Evolutionary conservation across 2,797 vertebrate genomes (phyloP).

Genomic region (Aulostomus chinensis): DNA sequence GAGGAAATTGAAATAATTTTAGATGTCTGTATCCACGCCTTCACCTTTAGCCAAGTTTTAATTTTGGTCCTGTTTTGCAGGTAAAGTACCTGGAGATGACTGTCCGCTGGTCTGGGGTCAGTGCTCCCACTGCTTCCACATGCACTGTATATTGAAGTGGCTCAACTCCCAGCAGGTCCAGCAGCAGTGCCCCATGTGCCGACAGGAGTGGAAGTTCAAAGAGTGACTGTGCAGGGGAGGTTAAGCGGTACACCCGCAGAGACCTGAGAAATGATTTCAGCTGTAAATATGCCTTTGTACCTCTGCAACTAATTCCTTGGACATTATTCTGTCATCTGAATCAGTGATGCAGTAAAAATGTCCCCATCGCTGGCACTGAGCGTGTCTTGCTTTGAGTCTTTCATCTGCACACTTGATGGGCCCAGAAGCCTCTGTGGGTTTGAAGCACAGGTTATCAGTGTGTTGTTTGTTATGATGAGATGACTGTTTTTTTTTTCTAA

Average conservation of each 20-base stretch:
- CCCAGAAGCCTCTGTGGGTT: too few relatives aligned
- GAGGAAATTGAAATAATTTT: too few relatives aligned
- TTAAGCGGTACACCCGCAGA: background rate
- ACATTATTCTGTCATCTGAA: too few relatives aligned
- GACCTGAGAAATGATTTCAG: slow-evolving; percentile 7
- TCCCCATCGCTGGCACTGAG: too few relatives aligned
- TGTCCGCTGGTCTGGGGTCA: slow-evolving; percentile 99
- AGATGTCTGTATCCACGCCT: too few relatives aligned
- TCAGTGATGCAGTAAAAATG: too few relatives aligned
- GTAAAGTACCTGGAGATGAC: slow-evolving; percentile 96
- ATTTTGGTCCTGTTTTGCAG: slow-evolving; percentile 65
- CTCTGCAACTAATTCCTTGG: too few relatives aligned
- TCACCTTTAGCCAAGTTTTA: background rate
- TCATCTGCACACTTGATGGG: too few relatives aligned
- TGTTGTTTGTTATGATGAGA: too few relatives aligned
- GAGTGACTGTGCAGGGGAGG: slow-evolving; percentile 77
- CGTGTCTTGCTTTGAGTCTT: too few relatives aligned
- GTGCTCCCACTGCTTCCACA: slow-evolving; percentile 98
- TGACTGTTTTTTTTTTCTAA: too few relatives aligned
- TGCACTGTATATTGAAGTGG: slow-evolving; percentile 99
- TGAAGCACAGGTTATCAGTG: too few relatives aligned
- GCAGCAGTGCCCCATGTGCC: slow-evolving; percentile 98
- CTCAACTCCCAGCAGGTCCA: slow-evolving; percentile 97
- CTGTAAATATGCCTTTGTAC: slow-evolving; percentile 49
- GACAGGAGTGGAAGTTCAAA: slow-evolving; percentile 98